Percentiles rank a stretch among this genome's conserved stretches.
Evolutionary conservation across 2,797 vertebrate species (phyloP).

Genomic region (Spizella passerina): DNA sequence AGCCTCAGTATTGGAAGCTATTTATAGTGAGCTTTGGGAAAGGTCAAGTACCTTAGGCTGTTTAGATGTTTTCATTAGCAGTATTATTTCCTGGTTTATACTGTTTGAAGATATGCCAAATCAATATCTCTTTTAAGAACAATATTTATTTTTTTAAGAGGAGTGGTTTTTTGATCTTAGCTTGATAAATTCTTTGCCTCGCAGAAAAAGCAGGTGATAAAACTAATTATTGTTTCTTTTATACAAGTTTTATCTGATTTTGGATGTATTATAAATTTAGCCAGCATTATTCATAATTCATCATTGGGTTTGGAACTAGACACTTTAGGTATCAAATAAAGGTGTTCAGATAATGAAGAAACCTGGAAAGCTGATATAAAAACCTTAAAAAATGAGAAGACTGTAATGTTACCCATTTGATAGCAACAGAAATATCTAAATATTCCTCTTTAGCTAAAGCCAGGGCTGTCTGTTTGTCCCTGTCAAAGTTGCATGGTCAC

Average conservation of each 20-base stretch:
- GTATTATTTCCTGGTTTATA: conserved; percentile 32
- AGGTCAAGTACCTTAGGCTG: conserved; percentile 49
- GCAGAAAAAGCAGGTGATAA: neutral
- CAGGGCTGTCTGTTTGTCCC: neutral
- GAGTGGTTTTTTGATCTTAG: neutral
- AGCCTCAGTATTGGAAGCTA: conserved; percentile 8
- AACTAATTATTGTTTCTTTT: neutral
- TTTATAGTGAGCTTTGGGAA: conserved; percentile 61
- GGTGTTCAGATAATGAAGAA: neutral
- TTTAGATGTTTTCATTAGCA: conserved; percentile 53
- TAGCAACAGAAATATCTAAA: neutral
- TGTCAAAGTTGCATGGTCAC: fast-evolving
- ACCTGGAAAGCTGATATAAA: neutral
- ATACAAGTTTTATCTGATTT: neutral
- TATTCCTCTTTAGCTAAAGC: neutral
- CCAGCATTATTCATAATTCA: neutral
- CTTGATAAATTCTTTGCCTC: neutral
- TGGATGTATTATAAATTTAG: neutral
- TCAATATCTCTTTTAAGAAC: neutral
- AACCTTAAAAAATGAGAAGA: neutral
- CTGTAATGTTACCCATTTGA: neutral
- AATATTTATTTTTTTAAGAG: neutral
- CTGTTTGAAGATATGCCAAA: neutral
- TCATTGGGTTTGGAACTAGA: neutral
- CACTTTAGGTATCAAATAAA: neutral